A percentile compares a stretch with the other conserved stretches of the same genome.
Conservation (phyloP, 2,113 vertebrate species). For the Engystomops pustulosus region DNA sequence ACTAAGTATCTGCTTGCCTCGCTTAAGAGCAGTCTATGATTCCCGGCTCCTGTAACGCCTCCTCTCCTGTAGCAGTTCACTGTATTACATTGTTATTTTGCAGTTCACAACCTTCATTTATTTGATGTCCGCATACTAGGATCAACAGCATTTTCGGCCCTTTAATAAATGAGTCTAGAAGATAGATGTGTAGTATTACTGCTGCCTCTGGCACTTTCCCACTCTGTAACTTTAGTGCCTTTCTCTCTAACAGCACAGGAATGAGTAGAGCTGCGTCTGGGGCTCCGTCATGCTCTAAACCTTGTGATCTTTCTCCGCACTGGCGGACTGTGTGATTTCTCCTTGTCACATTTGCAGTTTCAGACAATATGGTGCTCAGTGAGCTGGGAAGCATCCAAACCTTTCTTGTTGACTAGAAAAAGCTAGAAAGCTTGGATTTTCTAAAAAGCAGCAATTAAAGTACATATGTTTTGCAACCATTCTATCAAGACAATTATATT, state of each 20-base stretch:
- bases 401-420: slow-evolving; percentile 27
- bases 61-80: neutral
- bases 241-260: slow-evolving; percentile 13
- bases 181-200: slow-evolving; percentile 27
- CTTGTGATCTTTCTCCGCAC: slow-evolving; percentile 45
- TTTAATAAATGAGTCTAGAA: slow-evolving; percentile 38
- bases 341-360: slow-evolving; percentile 55
- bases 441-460: slow-evolving; percentile 45
- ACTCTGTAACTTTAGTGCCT: slow-evolving; percentile 11
- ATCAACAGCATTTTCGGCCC: slow-evolving; percentile 27
- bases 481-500: neutral
- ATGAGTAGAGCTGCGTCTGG: slow-evolving; percentile 23
- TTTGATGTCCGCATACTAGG: slow-evolving; percentile 16
- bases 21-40: neutral
- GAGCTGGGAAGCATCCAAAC: slow-evolving; percentile 44
- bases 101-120: slow-evolving; percentile 10
- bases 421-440: slow-evolving; percentile 31
- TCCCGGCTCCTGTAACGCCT: neutral
- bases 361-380: slow-evolving; percentile 55
- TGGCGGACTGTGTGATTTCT: slow-evolving; percentile 46
- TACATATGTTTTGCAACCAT: neutral
- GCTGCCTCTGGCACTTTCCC: slow-evolving; percentile 27
- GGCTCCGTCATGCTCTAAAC: slow-evolving; percentile 41
- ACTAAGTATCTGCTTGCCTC: neutral
- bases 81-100: slow-evolving; percentile 4